Percentiles rank a stretch among this genome's conserved stretches.
Conservation (phyloP, 2,113 vertebrate species). For the Cyphomyrus discorhynchus region DNA sequence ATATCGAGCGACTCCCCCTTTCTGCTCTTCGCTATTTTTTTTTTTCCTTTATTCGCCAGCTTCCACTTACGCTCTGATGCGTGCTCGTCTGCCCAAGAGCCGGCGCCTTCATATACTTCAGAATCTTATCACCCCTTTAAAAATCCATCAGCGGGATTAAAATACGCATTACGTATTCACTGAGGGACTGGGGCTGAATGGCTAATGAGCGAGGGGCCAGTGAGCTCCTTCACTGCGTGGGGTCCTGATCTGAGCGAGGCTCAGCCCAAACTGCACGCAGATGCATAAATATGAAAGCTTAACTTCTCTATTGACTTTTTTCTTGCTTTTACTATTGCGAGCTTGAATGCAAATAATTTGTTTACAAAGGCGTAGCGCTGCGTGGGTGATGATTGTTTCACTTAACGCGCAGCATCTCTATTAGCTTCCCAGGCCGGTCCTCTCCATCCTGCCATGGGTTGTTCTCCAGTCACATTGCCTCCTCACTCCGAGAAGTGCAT, state of each 20-base stretch:
- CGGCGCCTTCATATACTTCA: background rate
- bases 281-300: conserved; percentile 1
- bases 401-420: background rate
- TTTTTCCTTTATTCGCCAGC: background rate
- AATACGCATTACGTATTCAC: background rate
- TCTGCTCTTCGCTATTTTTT: background rate
- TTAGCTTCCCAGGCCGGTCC: background rate
- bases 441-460: background rate
- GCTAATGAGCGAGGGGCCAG: background rate
- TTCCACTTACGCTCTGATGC: background rate
- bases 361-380: background rate
- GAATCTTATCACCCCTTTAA: background rate
- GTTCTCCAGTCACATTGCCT: background rate
- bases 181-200: too few species aligned
- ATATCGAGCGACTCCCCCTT: background rate
- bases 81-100: background rate
- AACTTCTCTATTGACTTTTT: background rate
- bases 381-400: background rate
- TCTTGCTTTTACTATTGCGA: background rate
- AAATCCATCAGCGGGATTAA: background rate
- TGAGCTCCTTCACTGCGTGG: background rate
- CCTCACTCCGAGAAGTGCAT: background rate
- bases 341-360: conserved; percentile 4
- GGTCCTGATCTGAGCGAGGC: background rate
- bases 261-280: background rate